Evolutionary conservation across 2,797 vertebrate species (phyloP).

Genomic region (Peromyscus aztecus): DNA sequence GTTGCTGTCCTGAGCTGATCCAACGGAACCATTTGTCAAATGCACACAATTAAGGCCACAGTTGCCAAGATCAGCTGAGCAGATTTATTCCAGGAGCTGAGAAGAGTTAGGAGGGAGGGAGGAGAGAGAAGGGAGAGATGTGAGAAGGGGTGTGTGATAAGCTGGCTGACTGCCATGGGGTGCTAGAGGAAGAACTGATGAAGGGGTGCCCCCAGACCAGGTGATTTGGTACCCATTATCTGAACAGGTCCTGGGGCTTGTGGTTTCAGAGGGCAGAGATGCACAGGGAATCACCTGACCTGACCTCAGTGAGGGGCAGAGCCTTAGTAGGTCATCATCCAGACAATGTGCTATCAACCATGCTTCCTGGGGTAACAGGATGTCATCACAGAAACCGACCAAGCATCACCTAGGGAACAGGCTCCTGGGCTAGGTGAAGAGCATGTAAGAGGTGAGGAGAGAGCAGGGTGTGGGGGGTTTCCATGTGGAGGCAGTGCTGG

Average conservation of each 20-base stretch:
- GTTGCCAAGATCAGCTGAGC: constrained; percentile 74
- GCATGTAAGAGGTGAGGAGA: too few species aligned
- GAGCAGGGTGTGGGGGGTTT: rapidly evolving
- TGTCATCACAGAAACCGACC: background rate
- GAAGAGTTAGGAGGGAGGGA: background rate
- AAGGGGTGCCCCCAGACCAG: rapidly evolving
- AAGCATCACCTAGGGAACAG: background rate
- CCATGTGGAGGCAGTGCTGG: background rate
- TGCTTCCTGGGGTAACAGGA: background rate
- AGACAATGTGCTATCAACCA: background rate
- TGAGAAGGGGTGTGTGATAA: background rate
- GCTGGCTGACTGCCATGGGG: background rate
- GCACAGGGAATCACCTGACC: rapidly evolving
- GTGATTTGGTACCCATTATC: rapidly evolving
- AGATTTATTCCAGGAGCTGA: constrained; percentile 50
- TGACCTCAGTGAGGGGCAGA: background rate
- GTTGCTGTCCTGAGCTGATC: constrained; percentile 62
- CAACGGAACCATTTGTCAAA: constrained; percentile 77
- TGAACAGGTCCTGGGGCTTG: rapidly evolving
- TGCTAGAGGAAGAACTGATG: background rate
- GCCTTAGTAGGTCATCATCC: background rate
- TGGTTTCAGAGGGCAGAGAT: background rate
- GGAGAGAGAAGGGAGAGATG: background rate
- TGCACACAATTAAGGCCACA: constrained; percentile 76
- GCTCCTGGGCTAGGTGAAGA: background rate